Evolutionary conservation across 1,140 invertebrate genomes (phyloP).

Genomic region (Apis laboriosa): DNA sequence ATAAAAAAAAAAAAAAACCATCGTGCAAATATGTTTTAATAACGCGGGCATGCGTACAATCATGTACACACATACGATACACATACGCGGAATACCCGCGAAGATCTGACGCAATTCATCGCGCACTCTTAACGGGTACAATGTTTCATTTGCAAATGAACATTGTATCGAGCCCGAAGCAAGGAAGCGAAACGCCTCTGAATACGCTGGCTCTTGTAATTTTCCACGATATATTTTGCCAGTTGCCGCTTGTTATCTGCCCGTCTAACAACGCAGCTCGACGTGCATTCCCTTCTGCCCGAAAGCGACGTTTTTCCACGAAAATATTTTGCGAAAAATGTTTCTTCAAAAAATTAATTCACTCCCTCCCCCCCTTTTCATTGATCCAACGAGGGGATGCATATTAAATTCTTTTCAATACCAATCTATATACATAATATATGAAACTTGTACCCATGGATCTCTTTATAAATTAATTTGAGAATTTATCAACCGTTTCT

Average conservation of each 20-base stretch:
- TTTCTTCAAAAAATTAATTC: conserved; percentile 1
- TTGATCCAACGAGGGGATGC: not conserved
- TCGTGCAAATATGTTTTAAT: not conserved
- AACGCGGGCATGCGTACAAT: not conserved
- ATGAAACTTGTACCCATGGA: too few species aligned
- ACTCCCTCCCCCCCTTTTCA: not conserved
- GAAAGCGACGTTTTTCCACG: not conserved
- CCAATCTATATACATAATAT: too few species aligned
- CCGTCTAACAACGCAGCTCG: not conserved
- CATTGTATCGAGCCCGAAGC: conserved; percentile 12
- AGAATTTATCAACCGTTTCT: too few species aligned
- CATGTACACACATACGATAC: not conserved
- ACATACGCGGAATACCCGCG: not conserved
- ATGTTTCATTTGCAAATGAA: conserved; percentile 23
- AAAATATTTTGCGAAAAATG: conserved; percentile 17
- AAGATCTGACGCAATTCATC: conserved; percentile 12
- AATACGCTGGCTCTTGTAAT: conserved; percentile 22
- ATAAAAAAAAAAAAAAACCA: not conserved
- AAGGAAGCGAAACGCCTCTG: not conserved
- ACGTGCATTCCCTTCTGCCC: too few species aligned
- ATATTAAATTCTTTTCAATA: too few species aligned
- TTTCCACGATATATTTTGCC: conserved; percentile 16
- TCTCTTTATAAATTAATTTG: too few species aligned
- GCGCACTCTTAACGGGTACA: not conserved
- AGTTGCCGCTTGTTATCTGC: conserved; percentile 18